A percentile compares a stretch with the other conserved stretches of the same genome.
These are phyloP conservation scores for Sturnira hondurensis DNA, from an alignment of 2,113 vertebrate genomes.

Conservation along the genomic window DNA sequence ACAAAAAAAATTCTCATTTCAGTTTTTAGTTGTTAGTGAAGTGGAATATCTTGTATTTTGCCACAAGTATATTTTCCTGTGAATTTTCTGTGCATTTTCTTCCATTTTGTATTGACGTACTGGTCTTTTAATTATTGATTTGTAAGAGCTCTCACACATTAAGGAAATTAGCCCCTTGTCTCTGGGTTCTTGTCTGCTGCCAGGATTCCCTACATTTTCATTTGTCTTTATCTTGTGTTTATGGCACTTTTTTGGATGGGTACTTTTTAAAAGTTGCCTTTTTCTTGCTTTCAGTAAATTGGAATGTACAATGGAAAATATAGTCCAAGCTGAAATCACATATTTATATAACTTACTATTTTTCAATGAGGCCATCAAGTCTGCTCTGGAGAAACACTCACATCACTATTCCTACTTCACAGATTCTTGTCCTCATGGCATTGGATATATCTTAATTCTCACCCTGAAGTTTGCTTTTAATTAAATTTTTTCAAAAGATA, in stretches of 20 bases:
- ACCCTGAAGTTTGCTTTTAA: background rate
- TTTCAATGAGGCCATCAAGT: background rate
- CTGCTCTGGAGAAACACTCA: background rate
- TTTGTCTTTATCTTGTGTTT: conserved; percentile 24
- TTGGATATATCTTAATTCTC: background rate
- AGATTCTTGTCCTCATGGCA: background rate
- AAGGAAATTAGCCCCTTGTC: background rate
- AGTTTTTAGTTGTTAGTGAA: background rate
- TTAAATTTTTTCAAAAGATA: no score
- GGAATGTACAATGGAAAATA: background rate
- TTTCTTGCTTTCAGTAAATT: conserved; percentile 5
- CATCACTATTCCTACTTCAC: background rate
- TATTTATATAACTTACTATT: background rate
- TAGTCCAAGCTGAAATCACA: background rate
- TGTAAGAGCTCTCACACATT: background rate
- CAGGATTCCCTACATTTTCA: background rate
- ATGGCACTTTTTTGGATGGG: background rate
- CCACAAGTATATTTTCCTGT: background rate
- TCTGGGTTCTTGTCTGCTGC: background rate
- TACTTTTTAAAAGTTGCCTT: background rate
- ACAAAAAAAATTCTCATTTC: background rate
- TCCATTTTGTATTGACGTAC: background rate
- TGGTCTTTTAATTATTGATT: conserved; percentile 11
- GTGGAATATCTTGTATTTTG: background rate
- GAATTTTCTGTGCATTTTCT: background rate